Evolutionary conservation across 2,113 vertebrate species (phyloP), one percentile per base, ranked within the genome.

Genomic region (Pteruthius melanotis): DNA sequence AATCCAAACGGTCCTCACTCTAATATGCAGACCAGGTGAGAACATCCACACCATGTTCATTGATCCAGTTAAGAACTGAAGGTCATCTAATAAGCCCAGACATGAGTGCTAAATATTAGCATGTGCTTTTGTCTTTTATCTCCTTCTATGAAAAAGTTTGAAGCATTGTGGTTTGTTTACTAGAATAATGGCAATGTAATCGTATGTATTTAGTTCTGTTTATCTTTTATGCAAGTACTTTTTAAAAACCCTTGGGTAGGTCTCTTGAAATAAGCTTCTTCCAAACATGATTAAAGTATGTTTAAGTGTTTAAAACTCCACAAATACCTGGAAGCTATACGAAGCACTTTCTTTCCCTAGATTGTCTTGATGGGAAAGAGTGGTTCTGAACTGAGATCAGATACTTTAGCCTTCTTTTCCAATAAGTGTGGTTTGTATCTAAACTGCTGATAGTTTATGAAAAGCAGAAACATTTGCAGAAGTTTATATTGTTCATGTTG

Each of bases 21-120:
- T 99, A 28, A 74, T 99, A 20, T 99, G 99, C 95, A 99, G 98
- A 94, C 99, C 99, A 93, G 99, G 99, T 99, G 40, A 95, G 85
- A 88, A 59, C 15, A 70, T 83, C 15, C 17, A 44, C 14, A 37
- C 7, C 5, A 3, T 85, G 3, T 93, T 78, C 37, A 70, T 27
- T 35, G 47, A 89, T 56, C 10, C 12, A 68, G 10, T 52, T 75
- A 40, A 83, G 83, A 78, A 40, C 33, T 57, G 42, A 47, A 90
- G 13, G 11, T 68, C 6, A 7, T n/a, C 33, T 77, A 37, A 33
- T 57, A 24, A 57, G 8, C 8, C 11, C 11, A 57, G 53, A 15
- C 18, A 40, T 17, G 39, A 91, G 4, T 53, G 28, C 45, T 79
- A 28, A 68, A 30, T 86, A 44, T 28, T 74, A 66, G 39, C 31